Conservation (phyloP, 2,888 invertebrate species). For the Apocheima hispidaria region DNA sequence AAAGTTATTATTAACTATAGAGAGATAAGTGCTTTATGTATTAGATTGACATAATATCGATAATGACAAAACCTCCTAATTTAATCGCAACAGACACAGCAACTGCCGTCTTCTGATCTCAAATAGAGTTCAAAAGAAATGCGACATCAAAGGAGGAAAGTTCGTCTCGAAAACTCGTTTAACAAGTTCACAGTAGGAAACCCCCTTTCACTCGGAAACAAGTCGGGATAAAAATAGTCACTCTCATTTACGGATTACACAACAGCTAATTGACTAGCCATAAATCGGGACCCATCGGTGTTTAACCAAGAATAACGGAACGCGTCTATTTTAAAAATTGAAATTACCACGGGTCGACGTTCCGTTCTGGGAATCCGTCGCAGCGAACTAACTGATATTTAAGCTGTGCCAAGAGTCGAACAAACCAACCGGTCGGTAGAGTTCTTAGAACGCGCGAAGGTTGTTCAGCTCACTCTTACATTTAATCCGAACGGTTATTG, state of each 20-base stretch:
- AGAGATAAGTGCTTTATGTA: too few species aligned
- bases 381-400: slow-evolving; percentile 38
- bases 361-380: slow-evolving; percentile 70
- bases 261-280: slow-evolving; percentile 70
- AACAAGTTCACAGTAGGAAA: slow-evolving; percentile 69
- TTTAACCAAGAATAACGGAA: slow-evolving; percentile 65
- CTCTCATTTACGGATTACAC: slow-evolving; percentile 73
- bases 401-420: slow-evolving; percentile 46
- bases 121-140: slow-evolving; percentile 31
- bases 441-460: slow-evolving; percentile 78
- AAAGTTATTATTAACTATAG: too few species aligned
- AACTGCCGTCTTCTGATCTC: slow-evolving; percentile 4
- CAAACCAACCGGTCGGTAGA: slow-evolving; percentile 66
- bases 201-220: slow-evolving; percentile 77
- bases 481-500: slow-evolving; percentile 71
- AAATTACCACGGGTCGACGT: slow-evolving; percentile 67
- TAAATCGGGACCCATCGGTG: slow-evolving; percentile 64
- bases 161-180: slow-evolving; percentile 62
- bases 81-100: slow-evolving; percentile 29
- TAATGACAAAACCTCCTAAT: slow-evolving; percentile 9
- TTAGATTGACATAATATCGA: not conserved
- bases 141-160: slow-evolving; percentile 60
- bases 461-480: slow-evolving; percentile 71
- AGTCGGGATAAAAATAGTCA: slow-evolving; percentile 70
- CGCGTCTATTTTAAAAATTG: slow-evolving; percentile 80